Base-by-base conservation (phyloP, 2,113 vertebrate genomes). In the Etia nguti region DNA sequence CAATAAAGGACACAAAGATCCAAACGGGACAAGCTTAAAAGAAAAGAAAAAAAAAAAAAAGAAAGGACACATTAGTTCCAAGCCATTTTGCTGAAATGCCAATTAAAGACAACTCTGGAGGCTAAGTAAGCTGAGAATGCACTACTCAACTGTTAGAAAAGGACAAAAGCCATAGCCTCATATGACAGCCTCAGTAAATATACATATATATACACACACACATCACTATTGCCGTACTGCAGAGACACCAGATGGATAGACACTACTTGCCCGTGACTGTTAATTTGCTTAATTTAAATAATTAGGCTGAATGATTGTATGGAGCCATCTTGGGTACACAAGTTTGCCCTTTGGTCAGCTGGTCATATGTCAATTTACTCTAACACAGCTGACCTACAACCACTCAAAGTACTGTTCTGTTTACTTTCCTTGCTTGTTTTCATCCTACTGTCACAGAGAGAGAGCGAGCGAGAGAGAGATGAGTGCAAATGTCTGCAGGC, bases 1-100 rank as follows among this genome's bases (percentile, higher is more conserved):
- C n/a, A n/a, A n/a, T n/a, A n/a, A n/a, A n/a, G n/a, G n/a, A n/a
- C n/a, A n/a, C n/a, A n/a, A n/a, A n/a, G n/a, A n/a, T n/a, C n/a
- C n/a, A n/a, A n/a, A n/a, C n/a, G n/a, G n/a, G n/a, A n/a, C n/a
- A n/a, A n/a, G n/a, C n/a, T n/a, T n/a, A n/a, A n/a, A n/a, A n/a
- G n/a, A n/a, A n/a, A n/a, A n/a, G n/a, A n/a, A n/a, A n/a, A n/a
- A n/a, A n/a, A n/a, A n/a, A n/a, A n/a, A n/a, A n/a, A n/a, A n/a
- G n/a, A 82, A 77, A 83, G 82, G 54, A 75, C 55, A 4, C 62
- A 59, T 88, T 91, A 82, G 85, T 88, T 86, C 84, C 77, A 84
- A 86, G 82, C 80, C 54, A 65, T 65, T 87, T 83, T 86, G 73
- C 50, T 38, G 9, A 91, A 92, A 89, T 83, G 82, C 85, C 86